phyloP scores from a whole-genome alignment of 2,888 invertebrate genomes.

The Synergus japonicus region DNA sequence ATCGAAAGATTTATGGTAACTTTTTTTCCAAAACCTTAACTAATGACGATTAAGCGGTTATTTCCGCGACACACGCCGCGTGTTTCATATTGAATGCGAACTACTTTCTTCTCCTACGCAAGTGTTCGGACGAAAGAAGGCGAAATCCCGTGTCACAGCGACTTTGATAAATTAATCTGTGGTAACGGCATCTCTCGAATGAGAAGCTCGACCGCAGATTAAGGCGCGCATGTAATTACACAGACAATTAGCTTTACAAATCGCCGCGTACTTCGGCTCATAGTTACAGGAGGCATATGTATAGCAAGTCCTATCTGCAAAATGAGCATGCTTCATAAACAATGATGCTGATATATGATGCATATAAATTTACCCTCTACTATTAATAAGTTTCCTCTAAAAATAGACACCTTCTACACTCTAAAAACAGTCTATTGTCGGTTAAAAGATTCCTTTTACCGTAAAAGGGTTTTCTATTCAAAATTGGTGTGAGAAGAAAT shows the following conservation, averaged over 20 bases:
- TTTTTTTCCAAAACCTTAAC: neutral
- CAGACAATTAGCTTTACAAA: conserved; percentile 42
- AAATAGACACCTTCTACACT: no score
- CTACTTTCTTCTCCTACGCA: conserved; percentile 23
- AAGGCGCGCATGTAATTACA: conserved; percentile 40
- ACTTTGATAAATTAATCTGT: conserved; percentile 40
- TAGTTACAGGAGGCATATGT: neutral
- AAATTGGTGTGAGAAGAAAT: no score
- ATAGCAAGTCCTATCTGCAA: neutral
- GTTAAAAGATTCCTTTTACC: no score
- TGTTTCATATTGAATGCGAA: neutral
- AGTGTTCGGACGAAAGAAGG: conserved; percentile 20
- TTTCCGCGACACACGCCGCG: neutral
- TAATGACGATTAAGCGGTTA: conserved; percentile 24
- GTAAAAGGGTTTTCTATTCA: no score
- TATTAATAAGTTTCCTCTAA: no score
- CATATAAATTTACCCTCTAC: neutral
- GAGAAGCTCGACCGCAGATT: conserved; percentile 21
- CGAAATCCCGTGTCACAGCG: conserved; percentile 35
- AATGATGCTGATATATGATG: neutral
- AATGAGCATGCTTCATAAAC: neutral
- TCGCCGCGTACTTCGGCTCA: conserved; percentile 15
- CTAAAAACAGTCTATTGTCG: no score
- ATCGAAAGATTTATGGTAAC: neutral
- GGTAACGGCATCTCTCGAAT: conserved; percentile 23